Evolutionary conservation across 2,113 vertebrate genomes (phyloP).

Genomic region (Synchiropus splendidus): DNA sequence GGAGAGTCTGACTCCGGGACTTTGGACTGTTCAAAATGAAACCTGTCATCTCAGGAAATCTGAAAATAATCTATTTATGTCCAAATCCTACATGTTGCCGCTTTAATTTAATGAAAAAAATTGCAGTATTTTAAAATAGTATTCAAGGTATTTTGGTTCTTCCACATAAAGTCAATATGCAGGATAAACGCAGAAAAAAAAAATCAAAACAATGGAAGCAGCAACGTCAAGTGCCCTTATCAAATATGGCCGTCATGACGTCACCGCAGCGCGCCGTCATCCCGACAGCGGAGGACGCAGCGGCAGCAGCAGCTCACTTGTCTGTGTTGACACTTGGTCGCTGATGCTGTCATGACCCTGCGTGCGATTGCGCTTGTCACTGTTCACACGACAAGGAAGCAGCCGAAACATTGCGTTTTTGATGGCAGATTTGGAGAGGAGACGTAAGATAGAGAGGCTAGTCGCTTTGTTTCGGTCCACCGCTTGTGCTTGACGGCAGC

Average conservation of each 20-base stretch:
- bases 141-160: too few species aligned
- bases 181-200: not conserved
- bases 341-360: conserved; percentile 37
- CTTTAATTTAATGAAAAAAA: too few species aligned
- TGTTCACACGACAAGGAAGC: not conserved
- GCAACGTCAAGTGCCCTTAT: conserved; percentile 4
- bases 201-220: not conserved
- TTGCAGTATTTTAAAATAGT: too few species aligned
- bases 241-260: conserved; percentile 26
- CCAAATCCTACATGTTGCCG: too few species aligned
- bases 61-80: too few species aligned
- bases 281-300: not conserved
- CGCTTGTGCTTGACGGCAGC: conserved; percentile 18
- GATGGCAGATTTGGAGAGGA: not conserved
- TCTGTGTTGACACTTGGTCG: conserved; percentile 33
- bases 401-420: too few species aligned
- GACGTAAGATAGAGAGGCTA: too few species aligned
- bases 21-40: too few species aligned
- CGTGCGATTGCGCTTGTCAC: conserved; percentile 20
- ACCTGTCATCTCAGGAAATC: too few species aligned
- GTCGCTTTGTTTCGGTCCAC: conserved; percentile 12
- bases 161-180: not conserved
- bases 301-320: conserved; percentile 25
- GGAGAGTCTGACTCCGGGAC: too few species aligned
- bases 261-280: conserved; percentile 32